These are phyloP conservation scores for Pleuronectes platessa DNA, from an alignment of 2,113 vertebrate species.

Conservation along the genomic window DNA sequence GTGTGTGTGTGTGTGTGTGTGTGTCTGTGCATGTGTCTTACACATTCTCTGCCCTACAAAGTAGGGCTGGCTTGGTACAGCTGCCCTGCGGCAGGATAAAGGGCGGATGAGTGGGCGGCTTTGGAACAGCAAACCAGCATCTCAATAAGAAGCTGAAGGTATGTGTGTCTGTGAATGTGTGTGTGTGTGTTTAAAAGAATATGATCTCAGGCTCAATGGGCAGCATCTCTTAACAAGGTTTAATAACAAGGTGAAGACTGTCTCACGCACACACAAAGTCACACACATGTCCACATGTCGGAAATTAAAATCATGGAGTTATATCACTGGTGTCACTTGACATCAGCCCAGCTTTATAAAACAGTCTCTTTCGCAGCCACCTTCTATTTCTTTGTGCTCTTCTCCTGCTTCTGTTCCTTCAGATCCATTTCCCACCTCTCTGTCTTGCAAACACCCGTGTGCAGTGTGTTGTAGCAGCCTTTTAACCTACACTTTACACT, in stretches of 20 bases:
- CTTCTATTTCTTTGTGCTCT: slow-evolving; percentile 11
- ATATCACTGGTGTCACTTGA: neutral
- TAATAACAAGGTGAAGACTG: slow-evolving; percentile 33
- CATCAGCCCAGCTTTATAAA: neutral
- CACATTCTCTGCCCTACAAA: slow-evolving; percentile 57
- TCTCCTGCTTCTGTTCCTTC: neutral
- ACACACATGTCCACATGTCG: neutral
- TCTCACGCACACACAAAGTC: neutral
- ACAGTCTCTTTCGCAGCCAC: neutral
- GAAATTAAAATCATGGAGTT: neutral
- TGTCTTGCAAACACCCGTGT: neutral
- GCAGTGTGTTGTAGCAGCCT: neutral
- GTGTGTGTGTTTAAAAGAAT: slow-evolving; percentile 14
- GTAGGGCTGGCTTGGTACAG: slow-evolving; percentile 54
- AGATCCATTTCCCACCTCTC: slow-evolving; percentile 8
- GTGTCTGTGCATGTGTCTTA: neutral
- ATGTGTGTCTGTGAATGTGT: slow-evolving; percentile 15
- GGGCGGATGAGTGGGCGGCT: slow-evolving; percentile 66
- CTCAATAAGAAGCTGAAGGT: slow-evolving; percentile 47
- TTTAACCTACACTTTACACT: neutral
- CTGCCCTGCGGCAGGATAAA: slow-evolving; percentile 64
- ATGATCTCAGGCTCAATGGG: slow-evolving; percentile 34
- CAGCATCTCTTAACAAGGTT: slow-evolving; percentile 41
- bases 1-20: neutral
- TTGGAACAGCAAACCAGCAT: slow-evolving; percentile 62